Evolutionary conservation across 1,140 invertebrate genomes (phyloP).

Genomic region (Hyles euphorbiae): DNA sequence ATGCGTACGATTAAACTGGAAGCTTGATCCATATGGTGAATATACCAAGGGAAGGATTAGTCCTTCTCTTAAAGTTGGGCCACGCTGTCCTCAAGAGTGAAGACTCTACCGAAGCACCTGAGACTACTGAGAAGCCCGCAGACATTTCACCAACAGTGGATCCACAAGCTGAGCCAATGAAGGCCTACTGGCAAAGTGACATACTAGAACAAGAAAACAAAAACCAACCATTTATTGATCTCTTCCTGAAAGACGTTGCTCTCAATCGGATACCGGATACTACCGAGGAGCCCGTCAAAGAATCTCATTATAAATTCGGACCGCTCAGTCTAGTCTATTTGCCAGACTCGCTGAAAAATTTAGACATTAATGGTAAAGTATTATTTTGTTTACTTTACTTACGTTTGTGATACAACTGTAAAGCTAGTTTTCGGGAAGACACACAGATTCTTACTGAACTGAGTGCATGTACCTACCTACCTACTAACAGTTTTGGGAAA

Average conservation of each 20-base stretch:
- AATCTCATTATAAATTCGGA: slow-evolving; percentile 65
- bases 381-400: slow-evolving; percentile 33
- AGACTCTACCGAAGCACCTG: slow-evolving; percentile 38
- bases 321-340: slow-evolving; percentile 44
- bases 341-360: slow-evolving; percentile 47
- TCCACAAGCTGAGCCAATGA: slow-evolving; percentile 54
- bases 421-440: slow-evolving; percentile 39
- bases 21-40: slow-evolving; percentile 64
- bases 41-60: slow-evolving; percentile 60
- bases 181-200: slow-evolving; percentile 65
- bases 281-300: slow-evolving; percentile 52
- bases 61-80: slow-evolving; percentile 61
- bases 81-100: slow-evolving; percentile 37
- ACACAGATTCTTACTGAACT: slow-evolving; percentile 62
- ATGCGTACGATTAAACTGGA: slow-evolving; percentile 44
- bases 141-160: slow-evolving; percentile 22
- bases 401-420: slow-evolving; percentile 17
- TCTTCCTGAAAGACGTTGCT: slow-evolving; percentile 47
- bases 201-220: slow-evolving; percentile 43
- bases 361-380: slow-evolving; percentile 62
- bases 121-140: slow-evolving; percentile 17
- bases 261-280: slow-evolving; percentile 61
- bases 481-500: no score
- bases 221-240: slow-evolving; percentile 56
- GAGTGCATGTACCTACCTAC: slow-evolving; percentile 34